Evolutionary conservation across 2,888 invertebrate genomes (phyloP), one percentile per base, ranked within the genome.

Genomic region (Baccha elongata): DNA sequence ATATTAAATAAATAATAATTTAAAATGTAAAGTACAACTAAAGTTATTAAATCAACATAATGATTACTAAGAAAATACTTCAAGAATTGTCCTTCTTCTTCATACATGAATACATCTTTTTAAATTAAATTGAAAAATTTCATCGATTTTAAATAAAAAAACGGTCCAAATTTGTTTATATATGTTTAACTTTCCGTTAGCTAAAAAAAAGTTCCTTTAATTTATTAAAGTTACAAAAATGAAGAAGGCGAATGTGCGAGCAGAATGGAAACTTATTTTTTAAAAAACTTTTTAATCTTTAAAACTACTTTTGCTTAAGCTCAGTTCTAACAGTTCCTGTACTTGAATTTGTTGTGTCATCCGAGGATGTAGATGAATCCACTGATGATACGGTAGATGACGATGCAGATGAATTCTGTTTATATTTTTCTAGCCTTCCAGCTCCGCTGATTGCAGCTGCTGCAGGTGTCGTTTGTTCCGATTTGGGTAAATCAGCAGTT

Each of bases 311-410:
- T 55, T 90, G 89, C 80, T 88, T 88, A 79, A 90, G 81, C 78
- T 90, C 90, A 35, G 90, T 90, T 86, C 90, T 89, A 73, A 91
- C 90, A 4, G 91, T 91, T 69, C 88, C 90, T 1, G 90, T 90
- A 35, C 91, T 91, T 3, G 88, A 88, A 44, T 87, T 83, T 11
- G 86, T 85, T 3, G 67, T 76, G 11, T 72, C 76, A 40, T 85
- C 85, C 0, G 85, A 84, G 0, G 76, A 46, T 58, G 85, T 44
- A 32, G 83, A 84, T 29, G 55, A 55, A 42, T 26, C 42, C 26
- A 42, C 40, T 7, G 75, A 84, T 60, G 87, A 86, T 7, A 23
- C 15, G n/a, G n/a, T n/a, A n/a, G n/a, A n/a, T n/a, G n/a, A n/a
- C n/a, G n/a, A n/a, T n/a, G n/a, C n/a, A 7, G 71, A 65, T 40